These are phyloP conservation scores for Spinus olivaceus DNA, from an alignment of 2,797 vertebrate genomes.

Conservation along the genomic window DNA sequence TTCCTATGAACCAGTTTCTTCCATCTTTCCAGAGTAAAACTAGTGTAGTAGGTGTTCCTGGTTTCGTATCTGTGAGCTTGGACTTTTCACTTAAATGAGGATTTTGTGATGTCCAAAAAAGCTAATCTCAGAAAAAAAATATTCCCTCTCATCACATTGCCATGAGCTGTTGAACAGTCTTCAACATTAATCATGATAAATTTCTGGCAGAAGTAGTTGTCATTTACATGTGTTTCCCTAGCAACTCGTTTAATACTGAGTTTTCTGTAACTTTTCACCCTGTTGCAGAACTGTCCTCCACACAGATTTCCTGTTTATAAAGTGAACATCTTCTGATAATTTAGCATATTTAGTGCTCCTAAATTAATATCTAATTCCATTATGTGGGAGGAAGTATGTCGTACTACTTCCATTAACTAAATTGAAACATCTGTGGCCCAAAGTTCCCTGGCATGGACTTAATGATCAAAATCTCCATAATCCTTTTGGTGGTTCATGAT, in stretches of 20 bases:
- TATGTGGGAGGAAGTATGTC: slow-evolving; percentile 1
- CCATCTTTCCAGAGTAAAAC: background rate
- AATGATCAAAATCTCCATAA: background rate
- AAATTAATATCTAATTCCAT: slow-evolving; percentile 3
- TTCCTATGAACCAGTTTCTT: background rate
- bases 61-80: background rate
- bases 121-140: background rate
- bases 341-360: background rate
- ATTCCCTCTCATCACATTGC: background rate
- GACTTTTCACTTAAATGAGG: background rate
- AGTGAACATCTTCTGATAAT: background rate
- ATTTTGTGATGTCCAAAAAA: background rate
- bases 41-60: background rate
- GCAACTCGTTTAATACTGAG: background rate
- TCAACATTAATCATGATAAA: background rate
- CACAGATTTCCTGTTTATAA: background rate
- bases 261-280: background rate
- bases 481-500: background rate
- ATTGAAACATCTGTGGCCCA: background rate
- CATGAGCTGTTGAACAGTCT: background rate
- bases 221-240: background rate
- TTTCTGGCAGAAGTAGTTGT: background rate
- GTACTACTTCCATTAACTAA: slow-evolving; percentile 7
- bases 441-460: background rate
- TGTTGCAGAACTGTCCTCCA: background rate